Conservation (phyloP, 2,797 vertebrate genomes). For the Malacoraja senta region DNA sequence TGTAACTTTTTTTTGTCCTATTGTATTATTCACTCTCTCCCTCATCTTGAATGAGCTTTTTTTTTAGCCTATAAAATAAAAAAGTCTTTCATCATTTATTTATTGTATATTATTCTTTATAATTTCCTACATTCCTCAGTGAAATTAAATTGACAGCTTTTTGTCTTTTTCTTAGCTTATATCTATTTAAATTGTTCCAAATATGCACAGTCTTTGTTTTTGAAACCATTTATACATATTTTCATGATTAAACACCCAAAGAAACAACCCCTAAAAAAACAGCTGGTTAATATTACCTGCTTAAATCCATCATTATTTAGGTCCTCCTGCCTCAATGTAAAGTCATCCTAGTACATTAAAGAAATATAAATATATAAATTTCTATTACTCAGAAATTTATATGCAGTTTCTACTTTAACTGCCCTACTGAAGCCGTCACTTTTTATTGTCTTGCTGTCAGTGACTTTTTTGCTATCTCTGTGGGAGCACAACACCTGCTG, state of each 20-base stretch:
- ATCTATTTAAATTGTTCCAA: neutral
- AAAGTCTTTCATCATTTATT: neutral
- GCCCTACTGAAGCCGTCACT: neutral
- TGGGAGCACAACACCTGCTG: neutral
- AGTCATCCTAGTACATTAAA: neutral
- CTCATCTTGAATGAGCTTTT: neutral
- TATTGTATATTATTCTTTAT: neutral
- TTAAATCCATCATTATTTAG: neutral
- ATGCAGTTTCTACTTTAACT: neutral
- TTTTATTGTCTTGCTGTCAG: neutral
- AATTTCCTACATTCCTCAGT: neutral
- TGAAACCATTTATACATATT: neutral
- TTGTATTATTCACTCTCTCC: neutral
- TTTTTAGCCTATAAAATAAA: constrained; percentile 16
- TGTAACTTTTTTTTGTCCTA: neutral
- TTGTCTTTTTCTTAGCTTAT: neutral
- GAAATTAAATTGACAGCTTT: neutral
- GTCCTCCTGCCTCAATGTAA: neutral
- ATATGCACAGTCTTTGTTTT: neutral
- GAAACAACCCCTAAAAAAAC: neutral
- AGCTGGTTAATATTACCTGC: neutral
- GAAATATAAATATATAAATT: neutral
- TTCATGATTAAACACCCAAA: neutral
- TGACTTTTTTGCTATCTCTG: neutral
- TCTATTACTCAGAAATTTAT: neutral